phyloP scores from a whole-genome alignment of 2,888 invertebrate species.

The Tipula confusa region DNA sequence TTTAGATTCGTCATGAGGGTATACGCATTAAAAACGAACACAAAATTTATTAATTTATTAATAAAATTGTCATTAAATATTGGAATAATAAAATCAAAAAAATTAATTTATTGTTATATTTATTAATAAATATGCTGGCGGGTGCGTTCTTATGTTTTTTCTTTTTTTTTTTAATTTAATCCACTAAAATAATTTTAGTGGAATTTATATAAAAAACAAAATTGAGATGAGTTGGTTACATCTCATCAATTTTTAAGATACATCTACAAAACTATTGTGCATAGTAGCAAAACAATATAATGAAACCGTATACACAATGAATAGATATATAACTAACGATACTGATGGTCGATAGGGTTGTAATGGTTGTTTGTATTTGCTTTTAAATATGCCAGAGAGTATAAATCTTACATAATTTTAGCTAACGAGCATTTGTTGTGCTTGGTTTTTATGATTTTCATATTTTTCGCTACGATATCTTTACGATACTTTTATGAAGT shows the following conservation, averaged over 20 bases:
- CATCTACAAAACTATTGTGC: not conserved
- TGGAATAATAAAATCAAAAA: slow-evolving; percentile 20
- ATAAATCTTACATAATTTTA: not conserved
- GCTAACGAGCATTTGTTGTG: not conserved
- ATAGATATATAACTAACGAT: not conserved
- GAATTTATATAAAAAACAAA: not conserved
- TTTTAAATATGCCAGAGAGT: too few relatives aligned
- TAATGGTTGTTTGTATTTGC: not conserved
- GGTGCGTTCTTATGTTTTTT: too few relatives aligned
- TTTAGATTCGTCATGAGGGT: not conserved
- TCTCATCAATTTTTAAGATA: not conserved
- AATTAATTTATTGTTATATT: not conserved
- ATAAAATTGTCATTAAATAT: slow-evolving; percentile 20
- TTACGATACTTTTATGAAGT: not conserved
- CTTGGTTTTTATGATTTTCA: not conserved
- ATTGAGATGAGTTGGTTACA: not conserved
- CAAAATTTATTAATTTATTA: not conserved
- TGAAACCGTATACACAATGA: not conserved
- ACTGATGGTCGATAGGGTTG: slow-evolving; percentile 9
- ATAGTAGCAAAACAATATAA: not conserved
- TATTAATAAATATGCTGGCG: not conserved
- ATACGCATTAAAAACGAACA: not conserved
- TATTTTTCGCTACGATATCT: not conserved
- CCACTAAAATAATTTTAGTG: not conserved
- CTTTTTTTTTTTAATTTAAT: not conserved